Evolutionary conservation across 1,140 invertebrate genomes (phyloP), one percentile per base, ranked within the genome.

Genomic region (Subanguina moxae): DNA sequence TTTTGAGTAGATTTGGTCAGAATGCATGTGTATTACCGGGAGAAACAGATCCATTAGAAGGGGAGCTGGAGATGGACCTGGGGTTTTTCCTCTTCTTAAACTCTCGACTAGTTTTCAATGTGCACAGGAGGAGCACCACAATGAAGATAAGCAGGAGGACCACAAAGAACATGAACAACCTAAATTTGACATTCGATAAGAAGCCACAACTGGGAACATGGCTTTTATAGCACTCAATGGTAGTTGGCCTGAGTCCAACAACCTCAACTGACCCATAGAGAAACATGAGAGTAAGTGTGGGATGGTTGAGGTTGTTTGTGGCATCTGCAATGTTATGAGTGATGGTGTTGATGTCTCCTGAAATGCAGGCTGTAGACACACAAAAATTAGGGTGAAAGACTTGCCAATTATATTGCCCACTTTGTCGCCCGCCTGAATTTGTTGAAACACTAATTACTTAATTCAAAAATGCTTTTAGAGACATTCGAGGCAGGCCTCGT

Each of bases 401-500:
- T 52, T 25, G 23, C 48, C 48, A 52, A 52, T 52, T 52, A 52
- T 52, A 52, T 19, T 52, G n/a, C 48, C 48, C n/a, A 52, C 23
- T 52, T 52, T 52, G 23, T 52, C 48, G 48, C 48, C 48, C 8
- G 23, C 48, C 48, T 52, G 23, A 52, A 52, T 38, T 5, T 38
- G 32, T 38, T 5, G 11, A 38, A 11, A 38, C 3, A 38, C 11
- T 38, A 38, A 11, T n/a, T n/a, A n/a, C n/a, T n/a, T n/a, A n/a
- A n/a, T n/a, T n/a, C n/a, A n/a, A n/a, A n/a, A n/a, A n/a, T n/a
- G n/a, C n/a, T n/a, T n/a, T n/a, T n/a, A n/a, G n/a, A n/a, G n/a
- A n/a, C n/a, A n/a, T n/a, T n/a, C n/a, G n/a, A n/a, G n/a, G n/a
- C n/a, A n/a, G n/a, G n/a, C n/a, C n/a, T n/a, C n/a, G n/a, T n/a